phyloP scores from a whole-genome alignment of 2,888 invertebrate species.

The Cosmia pyralina region DNA sequence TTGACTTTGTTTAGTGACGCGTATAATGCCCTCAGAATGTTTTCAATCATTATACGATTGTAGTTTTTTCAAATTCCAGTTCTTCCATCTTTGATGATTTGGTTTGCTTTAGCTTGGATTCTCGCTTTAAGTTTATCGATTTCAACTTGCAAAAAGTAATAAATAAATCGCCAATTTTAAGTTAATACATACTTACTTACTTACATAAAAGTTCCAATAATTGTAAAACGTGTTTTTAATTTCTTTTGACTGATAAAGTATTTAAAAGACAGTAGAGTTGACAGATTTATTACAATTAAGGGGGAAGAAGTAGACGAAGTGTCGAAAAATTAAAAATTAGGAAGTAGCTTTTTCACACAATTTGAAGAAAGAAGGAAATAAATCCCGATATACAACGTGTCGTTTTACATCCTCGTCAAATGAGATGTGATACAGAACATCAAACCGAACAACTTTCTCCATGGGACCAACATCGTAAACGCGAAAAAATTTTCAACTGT shows the following conservation, averaged over 20 bases:
- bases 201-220: slow-evolving; percentile 22
- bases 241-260: slow-evolving; percentile 24
- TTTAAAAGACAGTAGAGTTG: slow-evolving; percentile 26
- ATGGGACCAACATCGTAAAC: no score
- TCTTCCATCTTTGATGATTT: neutral
- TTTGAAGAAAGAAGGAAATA: neutral
- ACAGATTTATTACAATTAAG: slow-evolving; percentile 11
- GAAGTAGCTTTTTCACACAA: neutral
- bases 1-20: slow-evolving; percentile 55
- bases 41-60: neutral
- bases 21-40: no score
- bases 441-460: no score
- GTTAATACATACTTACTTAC: slow-evolving; percentile 34
- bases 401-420: no score
- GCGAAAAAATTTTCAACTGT: no score
- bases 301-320: neutral
- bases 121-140: slow-evolving; percentile 22
- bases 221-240: slow-evolving; percentile 35
- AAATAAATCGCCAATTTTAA: slow-evolving; percentile 43
- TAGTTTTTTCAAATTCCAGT: neutral
- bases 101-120: neutral
- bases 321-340: neutral
- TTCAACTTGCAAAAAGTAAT: slow-evolving; percentile 20
- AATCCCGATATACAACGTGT: no score
- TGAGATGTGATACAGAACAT: no score